These are phyloP conservation scores for Xylota sylvarum DNA, from an alignment of 2,888 invertebrate genomes.

Conservation along the genomic window DNA sequence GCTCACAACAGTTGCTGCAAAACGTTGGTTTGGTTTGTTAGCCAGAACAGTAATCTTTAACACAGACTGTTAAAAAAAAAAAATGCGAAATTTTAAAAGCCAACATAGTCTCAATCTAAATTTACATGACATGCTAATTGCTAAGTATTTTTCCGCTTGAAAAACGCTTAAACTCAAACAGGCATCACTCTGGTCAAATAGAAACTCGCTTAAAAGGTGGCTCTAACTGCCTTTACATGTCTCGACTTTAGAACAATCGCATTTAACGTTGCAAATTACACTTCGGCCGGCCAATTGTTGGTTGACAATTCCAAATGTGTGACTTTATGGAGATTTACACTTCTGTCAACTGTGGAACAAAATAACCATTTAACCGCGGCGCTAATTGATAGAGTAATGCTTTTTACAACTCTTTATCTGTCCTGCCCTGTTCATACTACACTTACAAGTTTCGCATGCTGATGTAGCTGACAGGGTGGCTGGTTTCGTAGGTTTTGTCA, in stretches of 20 bases:
- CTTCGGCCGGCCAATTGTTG: conserved; percentile 15
- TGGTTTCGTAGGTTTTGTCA: conserved; percentile 54
- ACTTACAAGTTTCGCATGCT: conserved; percentile 78
- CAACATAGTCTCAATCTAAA: conserved; percentile 13
- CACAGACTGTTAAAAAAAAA: background rate
- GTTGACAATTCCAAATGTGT: conserved; percentile 75
- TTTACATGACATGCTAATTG: conserved; percentile 50
- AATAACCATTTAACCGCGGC: conserved; percentile 58
- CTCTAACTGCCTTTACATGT: conserved; percentile 66
- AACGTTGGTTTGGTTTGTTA: no score
- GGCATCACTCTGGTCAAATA: conserved; percentile 38
- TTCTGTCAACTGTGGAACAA: conserved; percentile 54
- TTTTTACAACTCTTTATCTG: conserved; percentile 15
- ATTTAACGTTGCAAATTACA: conserved; percentile 50
- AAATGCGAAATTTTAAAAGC: conserved; percentile 30
- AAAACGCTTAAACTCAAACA: conserved; percentile 47
- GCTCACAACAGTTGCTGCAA: no score
- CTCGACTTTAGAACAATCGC: conserved; percentile 63
- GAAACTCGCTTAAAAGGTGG: conserved; percentile 50
- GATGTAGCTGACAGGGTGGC: conserved; percentile 75
- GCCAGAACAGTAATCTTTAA: background rate
- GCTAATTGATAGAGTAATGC: conserved; percentile 63
- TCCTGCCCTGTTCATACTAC: no score
- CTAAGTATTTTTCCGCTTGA: conserved; percentile 47
- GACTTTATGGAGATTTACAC: conserved; percentile 77